Evolutionary conservation across 2,113 vertebrate genomes (phyloP), one percentile per base, ranked within the genome.

Genomic region (Nothocercus nigrocapillus): DNA sequence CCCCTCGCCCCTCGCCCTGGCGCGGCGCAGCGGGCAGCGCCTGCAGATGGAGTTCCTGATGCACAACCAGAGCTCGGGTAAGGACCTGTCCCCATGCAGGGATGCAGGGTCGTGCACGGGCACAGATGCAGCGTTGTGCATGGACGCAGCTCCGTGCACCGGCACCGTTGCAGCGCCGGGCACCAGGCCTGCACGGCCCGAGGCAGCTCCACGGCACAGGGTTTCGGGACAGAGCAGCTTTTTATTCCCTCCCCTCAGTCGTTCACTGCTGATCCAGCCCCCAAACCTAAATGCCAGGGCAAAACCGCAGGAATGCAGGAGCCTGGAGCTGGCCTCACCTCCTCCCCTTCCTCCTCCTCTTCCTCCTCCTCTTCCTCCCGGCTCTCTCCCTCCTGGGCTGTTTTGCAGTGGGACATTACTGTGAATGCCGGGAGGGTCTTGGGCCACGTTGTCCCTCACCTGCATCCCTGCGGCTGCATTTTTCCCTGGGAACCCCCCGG

Each of bases 31-130:
- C 4, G 97, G 98, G 1, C 99, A 99, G 95, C 97, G 85, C 7
- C 94, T 99, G 88, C 99, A 99, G 98, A 98, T 99, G 87, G 99
- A 99, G 88, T 98, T 99, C 78, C 98, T 99, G 53, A 97, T 97
- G 74, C 99, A 98, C 79, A 99, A 99, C 97, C 98, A 97, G 87
- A 98, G 97, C 95, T 99, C 98, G 88, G 99, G 99, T 99, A 86
- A 89, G 98, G 13, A 25, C 51, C 51, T 10, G 51, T 13, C 17
- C 61, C 61, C 61, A 11, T 24, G 49, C 49, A 24, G 45, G 45
- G 45, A 45, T 45, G 47, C 47, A 49, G 7, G 7, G 19, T 19
- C 17, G 18, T 47, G 45, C 45, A 8, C 9, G 20, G 19, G 47
- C 19, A 16, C 16, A 19, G 47, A 49, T 49, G 47, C 20, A 49